A percentile compares a stretch with the other conserved stretches of the same genome.
phyloP scores from a whole-genome alignment of 2,797 vertebrate genomes.

The Huso huso region DNA sequence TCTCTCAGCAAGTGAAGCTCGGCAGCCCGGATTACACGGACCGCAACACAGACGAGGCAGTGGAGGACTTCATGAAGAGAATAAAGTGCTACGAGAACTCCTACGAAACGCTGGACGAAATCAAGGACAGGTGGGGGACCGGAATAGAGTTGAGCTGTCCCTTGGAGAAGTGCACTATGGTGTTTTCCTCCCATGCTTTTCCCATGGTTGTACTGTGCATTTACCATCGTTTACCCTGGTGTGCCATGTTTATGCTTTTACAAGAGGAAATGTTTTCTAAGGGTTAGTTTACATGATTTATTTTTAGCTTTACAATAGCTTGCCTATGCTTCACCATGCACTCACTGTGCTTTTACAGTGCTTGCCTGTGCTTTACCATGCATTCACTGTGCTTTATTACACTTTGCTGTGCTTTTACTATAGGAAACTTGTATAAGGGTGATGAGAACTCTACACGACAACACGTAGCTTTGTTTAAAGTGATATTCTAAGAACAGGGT shows the following conservation, averaged over 20 bases:
- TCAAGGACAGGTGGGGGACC: slow-evolving; percentile 75
- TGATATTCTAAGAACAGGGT: no score
- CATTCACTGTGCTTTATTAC: no score
- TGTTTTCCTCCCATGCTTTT: not conserved
- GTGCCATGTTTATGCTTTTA: not conserved
- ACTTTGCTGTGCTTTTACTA: no score
- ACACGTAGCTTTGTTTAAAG: no score
- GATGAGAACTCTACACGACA: no score
- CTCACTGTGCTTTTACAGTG: no score
- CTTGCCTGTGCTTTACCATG: no score
- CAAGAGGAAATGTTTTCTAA: no score
- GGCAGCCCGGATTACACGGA: slow-evolving; percentile 91
- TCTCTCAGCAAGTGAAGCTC: slow-evolving; percentile 88
- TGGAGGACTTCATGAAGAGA: slow-evolving; percentile 92
- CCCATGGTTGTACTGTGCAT: not conserved
- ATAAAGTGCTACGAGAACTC: slow-evolving; percentile 95
- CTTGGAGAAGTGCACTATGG: not conserved
- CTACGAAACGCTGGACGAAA: slow-evolving; percentile 85
- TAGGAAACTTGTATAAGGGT: no score
- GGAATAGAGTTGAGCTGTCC: not conserved
- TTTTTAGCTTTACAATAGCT: no score
- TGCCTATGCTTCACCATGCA: no score
- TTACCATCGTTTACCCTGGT: not conserved
- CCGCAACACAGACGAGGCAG: slow-evolving; percentile 84
- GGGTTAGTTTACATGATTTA: no score